Base-by-base conservation (phyloP, 2,113 vertebrate genomes). In the Trematocara unimaculatum region DNA sequence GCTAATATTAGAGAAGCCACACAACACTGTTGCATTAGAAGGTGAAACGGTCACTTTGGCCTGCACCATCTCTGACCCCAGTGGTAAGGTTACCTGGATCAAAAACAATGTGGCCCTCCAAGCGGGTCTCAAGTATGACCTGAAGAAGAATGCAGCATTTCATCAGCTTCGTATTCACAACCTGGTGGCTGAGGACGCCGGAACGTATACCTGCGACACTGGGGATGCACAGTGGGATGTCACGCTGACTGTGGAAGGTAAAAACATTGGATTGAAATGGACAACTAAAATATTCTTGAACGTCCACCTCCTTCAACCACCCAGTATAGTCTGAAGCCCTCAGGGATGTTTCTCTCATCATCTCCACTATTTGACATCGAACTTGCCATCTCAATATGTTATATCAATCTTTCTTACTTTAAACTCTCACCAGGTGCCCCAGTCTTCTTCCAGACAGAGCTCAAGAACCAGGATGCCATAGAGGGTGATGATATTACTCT, bases 201-300 rank as follows among this genome's bases (percentile, higher is more conserved):
- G 97, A 0, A 91, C 94, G 0, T 98, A 98, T 74, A 95, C 95
- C 1, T 97, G 97, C 0, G 94, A 97, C 83, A 96, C 96, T 0
- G 96, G 95, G 88, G 97, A 98, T 70, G 96, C 94, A 72, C 96
- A 97, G 51, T 97, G 96, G 92, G 96, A 96, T 0, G 95, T 97
- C 1, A 95, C 87, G 0, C 51, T 98, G 89, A 96, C 94, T 29
- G 97, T 98, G 79, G 96, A 97, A 98, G 97, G 97, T 97, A 95
- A 94, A 87, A 26, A 84, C 58, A 90, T 85, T 20, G 40, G 62
- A 56, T 47, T 86, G 17, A 83, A 82, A 83, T 81, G 26, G 84
- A 26, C 42, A 84, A 23, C 74, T 79, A 35, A 72, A 83, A 84
- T 58, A 54, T 87, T 87, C 84, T 84, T 92, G 81, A 90, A 64